These are phyloP conservation scores for Vanacampus margaritifer DNA, from an alignment of 2,113 vertebrate species.

Conservation along the genomic window DNA sequence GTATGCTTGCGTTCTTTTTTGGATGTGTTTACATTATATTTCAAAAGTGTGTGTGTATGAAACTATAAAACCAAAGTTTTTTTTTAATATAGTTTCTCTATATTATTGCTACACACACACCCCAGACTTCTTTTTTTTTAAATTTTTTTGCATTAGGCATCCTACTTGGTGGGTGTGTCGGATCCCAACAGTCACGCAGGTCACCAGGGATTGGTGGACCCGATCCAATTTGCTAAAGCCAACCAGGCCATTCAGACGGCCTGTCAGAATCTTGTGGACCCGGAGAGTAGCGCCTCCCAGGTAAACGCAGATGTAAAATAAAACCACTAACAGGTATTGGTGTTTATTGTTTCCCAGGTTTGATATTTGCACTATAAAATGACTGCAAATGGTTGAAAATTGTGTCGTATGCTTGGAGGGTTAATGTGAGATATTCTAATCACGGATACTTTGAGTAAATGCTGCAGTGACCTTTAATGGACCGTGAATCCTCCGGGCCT, in stretches of 20 bases:
- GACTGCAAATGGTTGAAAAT: neutral
- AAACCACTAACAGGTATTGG: neutral
- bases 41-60: neutral
- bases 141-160: conserved; percentile 73
- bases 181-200: conserved; percentile 97
- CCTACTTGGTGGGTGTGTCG: conserved; percentile 95
- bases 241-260: conserved; percentile 99
- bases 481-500: neutral
- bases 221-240: conserved; percentile 95
- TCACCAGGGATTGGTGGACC: conserved; percentile 94
- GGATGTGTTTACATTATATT: neutral
- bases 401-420: neutral
- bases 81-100: neutral
- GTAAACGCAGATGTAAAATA: conserved; percentile 54
- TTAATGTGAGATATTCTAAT: neutral
- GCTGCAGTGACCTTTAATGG: neutral
- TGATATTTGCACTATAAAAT: neutral
- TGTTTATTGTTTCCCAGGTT: neutral
- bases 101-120: neutral
- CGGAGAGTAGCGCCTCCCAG: conserved; percentile 93
- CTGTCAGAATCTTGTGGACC: conserved; percentile 95
- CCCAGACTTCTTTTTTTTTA: neutral
- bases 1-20: no score
- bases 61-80: neutral
- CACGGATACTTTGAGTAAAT: neutral